Conservation (phyloP, 2,113 vertebrate genomes). For the Nothoprocta pentlandii region DNA sequence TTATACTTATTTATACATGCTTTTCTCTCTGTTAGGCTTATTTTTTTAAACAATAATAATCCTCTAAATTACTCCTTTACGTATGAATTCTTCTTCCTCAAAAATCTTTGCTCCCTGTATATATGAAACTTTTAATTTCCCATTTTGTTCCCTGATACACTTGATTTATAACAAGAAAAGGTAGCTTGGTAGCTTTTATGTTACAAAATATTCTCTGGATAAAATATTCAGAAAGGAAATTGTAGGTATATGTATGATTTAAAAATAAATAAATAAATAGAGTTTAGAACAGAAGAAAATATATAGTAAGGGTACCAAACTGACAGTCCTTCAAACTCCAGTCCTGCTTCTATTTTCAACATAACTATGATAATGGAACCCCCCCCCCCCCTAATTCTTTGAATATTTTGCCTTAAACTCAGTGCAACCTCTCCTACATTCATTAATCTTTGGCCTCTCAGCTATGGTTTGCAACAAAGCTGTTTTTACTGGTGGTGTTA, state of each 20-base stretch:
- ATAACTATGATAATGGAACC: neutral
- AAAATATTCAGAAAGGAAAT: neutral
- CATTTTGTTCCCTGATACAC: neutral
- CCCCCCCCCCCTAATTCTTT: neutral
- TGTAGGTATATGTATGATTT: neutral
- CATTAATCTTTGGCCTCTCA: neutral
- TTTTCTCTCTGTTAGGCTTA: neutral
- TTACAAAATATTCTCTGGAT: neutral
- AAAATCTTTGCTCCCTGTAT: neutral
- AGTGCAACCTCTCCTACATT: neutral
- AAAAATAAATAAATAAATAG: neutral
- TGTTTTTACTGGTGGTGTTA: neutral
- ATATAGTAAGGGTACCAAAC: neutral
- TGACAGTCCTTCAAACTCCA: neutral
- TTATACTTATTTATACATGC: neutral
- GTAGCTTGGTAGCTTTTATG: neutral
- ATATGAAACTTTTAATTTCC: neutral
- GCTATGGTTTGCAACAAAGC: neutral
- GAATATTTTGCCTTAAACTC: neutral
- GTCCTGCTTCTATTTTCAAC: neutral
- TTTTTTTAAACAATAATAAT: neutral
- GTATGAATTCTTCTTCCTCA: neutral
- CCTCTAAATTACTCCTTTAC: neutral
- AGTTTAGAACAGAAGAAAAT: neutral
- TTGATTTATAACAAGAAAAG: neutral